Evolutionary conservation across 1,140 invertebrate genomes (phyloP).

Genomic region (Drosophila athabasca): DNA sequence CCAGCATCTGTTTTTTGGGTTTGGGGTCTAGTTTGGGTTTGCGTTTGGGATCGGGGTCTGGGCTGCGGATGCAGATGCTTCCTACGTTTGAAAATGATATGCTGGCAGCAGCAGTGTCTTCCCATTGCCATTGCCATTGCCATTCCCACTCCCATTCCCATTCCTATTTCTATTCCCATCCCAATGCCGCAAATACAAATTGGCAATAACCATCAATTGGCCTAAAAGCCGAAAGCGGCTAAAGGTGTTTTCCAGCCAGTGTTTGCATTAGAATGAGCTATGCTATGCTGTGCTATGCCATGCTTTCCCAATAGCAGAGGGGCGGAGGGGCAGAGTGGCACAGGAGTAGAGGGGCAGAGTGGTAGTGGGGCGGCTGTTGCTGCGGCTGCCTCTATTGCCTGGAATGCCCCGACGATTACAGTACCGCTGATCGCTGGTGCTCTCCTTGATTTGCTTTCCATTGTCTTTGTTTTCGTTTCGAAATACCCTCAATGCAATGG

Average conservation of each 20-base stretch:
- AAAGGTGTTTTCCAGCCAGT: conserved; percentile 54
- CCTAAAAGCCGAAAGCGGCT: conserved; percentile 38
- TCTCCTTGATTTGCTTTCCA: conserved; percentile 57
- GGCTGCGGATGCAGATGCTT: conserved; percentile 28
- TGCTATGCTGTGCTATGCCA: conserved; percentile 3
- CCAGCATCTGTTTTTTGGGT: conserved; percentile 73
- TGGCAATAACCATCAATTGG: conserved; percentile 81
- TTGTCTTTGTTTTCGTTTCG: conserved; percentile 20
- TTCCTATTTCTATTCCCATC: not conserved
- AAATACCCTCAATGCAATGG: conserved; percentile 21
- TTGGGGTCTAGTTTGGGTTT: conserved; percentile 32
- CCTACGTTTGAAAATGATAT: conserved; percentile 68
- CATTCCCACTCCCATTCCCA: conserved; percentile 1
- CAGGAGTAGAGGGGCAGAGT: too few relatives aligned
- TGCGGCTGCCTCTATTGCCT: not conserved
- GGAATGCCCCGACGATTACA: conserved; percentile 65
- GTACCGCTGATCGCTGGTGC: conserved; percentile 33
- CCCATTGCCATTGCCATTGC: not conserved
- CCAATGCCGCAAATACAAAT: conserved; percentile 66
- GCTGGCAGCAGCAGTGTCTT: conserved; percentile 33
- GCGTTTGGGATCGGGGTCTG: conserved; percentile 24
- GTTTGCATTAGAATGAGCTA: conserved; percentile 81
- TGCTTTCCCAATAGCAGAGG: too few relatives aligned
- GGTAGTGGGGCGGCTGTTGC: not conserved
- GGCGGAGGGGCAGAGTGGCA: not conserved